phyloP scores from a whole-genome alignment of 2,113 vertebrate genomes.

The Lates calcarifer region DNA sequence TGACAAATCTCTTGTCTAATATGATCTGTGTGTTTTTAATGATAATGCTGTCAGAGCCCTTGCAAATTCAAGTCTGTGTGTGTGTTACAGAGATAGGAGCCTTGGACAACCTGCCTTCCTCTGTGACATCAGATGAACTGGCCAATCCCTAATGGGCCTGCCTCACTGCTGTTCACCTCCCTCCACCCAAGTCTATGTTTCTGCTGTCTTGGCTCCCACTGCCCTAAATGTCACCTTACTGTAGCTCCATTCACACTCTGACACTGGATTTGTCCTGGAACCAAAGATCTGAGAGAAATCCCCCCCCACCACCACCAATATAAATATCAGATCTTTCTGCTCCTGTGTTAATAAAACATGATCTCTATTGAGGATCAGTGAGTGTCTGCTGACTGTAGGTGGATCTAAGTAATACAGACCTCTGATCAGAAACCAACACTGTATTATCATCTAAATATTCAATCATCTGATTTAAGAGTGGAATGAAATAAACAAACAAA shows the following conservation, averaged over 20 bases:
- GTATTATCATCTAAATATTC: constrained; percentile 30
- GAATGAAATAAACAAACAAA: constrained; percentile 60
- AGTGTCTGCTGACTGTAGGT: constrained; percentile 25
- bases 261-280: constrained; percentile 14
- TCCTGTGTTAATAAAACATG: constrained; percentile 56
- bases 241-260: constrained; percentile 12
- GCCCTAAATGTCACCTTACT: constrained; percentile 34
- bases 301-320: too few species aligned
- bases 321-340: constrained; percentile 30
- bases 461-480: constrained; percentile 30
- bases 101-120: constrained; percentile 83
- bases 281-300: constrained; percentile 20
- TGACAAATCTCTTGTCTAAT: not conserved
- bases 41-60: not conserved
- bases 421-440: constrained; percentile 33
- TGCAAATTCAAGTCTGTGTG: not conserved
- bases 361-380: constrained; percentile 16
- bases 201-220: constrained; percentile 5
- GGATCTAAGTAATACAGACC: not conserved
- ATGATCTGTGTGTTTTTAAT: not conserved
- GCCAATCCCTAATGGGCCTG: constrained; percentile 78
- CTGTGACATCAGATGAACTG: constrained; percentile 86
- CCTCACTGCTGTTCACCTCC: not conserved
- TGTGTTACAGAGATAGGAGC: constrained; percentile 87
- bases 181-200: constrained; percentile 10